Percentiles rank a stretch among this genome's conserved stretches.
phyloP scores from a whole-genome alignment of 2,113 vertebrate genomes.

The Coreoperca whiteheadi region DNA sequence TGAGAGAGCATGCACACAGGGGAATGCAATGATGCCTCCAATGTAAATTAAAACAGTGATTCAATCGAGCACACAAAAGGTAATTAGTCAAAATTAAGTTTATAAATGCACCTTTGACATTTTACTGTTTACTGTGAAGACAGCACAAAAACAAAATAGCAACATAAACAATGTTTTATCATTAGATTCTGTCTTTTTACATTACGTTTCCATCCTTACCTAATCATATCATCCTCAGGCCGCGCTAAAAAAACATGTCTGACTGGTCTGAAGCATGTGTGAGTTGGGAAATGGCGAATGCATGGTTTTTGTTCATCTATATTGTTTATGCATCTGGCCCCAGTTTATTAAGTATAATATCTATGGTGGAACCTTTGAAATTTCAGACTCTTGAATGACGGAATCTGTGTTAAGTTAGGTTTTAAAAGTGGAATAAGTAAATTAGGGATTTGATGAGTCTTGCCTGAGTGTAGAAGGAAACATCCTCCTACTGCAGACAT shows the following conservation, averaged over 20 bases:
- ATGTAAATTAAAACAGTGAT: background rate
- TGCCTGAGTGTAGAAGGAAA: conserved; percentile 12
- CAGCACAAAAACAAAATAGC: background rate
- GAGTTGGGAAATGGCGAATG: background rate
- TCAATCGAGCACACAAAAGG: background rate
- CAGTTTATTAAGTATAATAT: background rate
- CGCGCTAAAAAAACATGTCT: background rate
- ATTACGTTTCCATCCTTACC: background rate
- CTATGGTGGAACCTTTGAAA: background rate
- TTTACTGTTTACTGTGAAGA: background rate
- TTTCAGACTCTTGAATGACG: background rate
- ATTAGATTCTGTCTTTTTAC: background rate
- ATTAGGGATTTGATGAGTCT: conserved; percentile 1
- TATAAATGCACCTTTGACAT: background rate
- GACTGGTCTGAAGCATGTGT: background rate
- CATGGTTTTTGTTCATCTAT: background rate
- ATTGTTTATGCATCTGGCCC: background rate
- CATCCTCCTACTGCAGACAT: conserved; percentile 28
- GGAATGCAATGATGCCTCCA: background rate
- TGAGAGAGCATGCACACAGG: background rate
- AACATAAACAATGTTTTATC: background rate
- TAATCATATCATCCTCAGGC: background rate
- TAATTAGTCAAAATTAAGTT: background rate
- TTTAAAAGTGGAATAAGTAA: background rate
- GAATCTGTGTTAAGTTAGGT: background rate